Percentiles rank a stretch among this genome's conserved stretches.
phyloP scores from a whole-genome alignment of 2,888 invertebrate genomes.

The Cephus spinipes region DNA sequence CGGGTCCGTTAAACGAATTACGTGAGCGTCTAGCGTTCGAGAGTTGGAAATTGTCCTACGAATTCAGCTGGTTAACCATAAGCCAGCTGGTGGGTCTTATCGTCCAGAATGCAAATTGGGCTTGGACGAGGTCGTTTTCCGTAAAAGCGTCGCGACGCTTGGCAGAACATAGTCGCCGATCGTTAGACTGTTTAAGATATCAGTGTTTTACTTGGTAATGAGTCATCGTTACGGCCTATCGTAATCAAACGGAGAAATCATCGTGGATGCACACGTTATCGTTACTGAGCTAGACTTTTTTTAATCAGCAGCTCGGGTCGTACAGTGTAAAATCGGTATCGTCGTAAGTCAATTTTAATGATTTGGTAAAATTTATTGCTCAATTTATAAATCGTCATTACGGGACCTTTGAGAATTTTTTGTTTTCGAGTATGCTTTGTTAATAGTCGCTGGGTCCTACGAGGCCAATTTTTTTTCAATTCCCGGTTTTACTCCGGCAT shows the following conservation, averaged over 20 bases:
- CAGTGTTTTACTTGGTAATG: neutral
- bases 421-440: neutral
- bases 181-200: neutral
- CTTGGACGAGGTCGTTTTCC: neutral
- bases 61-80: neutral
- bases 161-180: neutral
- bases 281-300: neutral
- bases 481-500: neutral
- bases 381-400: neutral
- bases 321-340: conserved; percentile 31
- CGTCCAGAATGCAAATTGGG: neutral
- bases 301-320: conserved; percentile 34
- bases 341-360: neutral
- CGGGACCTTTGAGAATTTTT: neutral
- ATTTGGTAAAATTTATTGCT: neutral
- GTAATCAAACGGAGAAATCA: neutral
- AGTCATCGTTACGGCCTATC: neutral
- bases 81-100: neutral
- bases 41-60: neutral
- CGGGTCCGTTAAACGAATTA: neutral
- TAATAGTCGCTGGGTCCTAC: neutral
- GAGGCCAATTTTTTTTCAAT: neutral
- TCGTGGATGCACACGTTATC: neutral
- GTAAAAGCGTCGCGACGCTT: neutral
- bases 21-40: neutral